phyloP scores from a whole-genome alignment of 2,797 vertebrate species.

The Syndactyla subalaris region DNA sequence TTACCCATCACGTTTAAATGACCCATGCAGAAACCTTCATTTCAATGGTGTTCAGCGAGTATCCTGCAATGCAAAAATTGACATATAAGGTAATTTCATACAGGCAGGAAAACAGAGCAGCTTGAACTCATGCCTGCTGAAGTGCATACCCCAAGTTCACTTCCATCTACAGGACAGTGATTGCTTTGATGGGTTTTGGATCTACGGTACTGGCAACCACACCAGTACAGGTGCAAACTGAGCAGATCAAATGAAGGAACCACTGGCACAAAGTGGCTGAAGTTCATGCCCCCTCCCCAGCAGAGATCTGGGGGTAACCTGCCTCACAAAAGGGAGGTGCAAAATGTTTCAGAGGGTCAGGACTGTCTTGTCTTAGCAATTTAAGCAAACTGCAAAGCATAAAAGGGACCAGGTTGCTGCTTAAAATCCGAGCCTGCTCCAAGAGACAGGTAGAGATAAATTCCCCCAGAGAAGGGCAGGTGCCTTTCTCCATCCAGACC shows the following conservation, averaged over 20 bases:
- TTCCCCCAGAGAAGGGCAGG: not conserved
- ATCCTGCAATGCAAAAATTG: not conserved
- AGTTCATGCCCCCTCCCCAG: not conserved
- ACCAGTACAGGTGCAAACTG: not conserved
- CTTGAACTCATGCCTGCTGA: not conserved
- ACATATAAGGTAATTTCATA: slow-evolving; percentile 6
- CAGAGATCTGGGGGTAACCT: not conserved
- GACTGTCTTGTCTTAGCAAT: not conserved
- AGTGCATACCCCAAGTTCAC: not conserved
- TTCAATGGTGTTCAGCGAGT: not conserved
- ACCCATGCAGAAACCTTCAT: not conserved
- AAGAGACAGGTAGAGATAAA: not conserved
- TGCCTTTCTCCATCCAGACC: not conserved
- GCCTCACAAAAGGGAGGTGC: not conserved
- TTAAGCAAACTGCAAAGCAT: not conserved
- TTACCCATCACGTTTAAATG: not conserved
- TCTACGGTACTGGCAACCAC: not conserved
- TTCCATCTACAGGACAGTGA: not conserved
- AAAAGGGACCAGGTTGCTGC: not conserved
- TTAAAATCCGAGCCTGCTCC: not conserved
- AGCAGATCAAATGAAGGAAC: not conserved
- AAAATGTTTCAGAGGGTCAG: not conserved
- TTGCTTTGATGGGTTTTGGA: not conserved
- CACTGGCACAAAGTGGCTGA: not conserved
- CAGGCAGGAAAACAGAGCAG: not conserved